Evolutionary conservation across 2,888 invertebrate genomes (phyloP).

Genomic region (Lamproptera curius): DNA sequence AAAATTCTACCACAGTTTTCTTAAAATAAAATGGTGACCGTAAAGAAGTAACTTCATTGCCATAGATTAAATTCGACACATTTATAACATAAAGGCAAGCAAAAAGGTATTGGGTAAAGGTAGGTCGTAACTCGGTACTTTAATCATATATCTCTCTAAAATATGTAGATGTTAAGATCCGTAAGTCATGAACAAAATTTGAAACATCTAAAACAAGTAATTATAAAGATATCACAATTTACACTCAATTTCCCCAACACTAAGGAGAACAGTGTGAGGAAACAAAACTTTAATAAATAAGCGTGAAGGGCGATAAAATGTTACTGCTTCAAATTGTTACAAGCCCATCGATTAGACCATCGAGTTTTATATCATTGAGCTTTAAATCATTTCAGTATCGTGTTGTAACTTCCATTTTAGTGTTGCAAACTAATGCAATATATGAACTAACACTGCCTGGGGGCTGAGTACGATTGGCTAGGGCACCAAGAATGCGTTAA

Average conservation of each 20-base stretch:
- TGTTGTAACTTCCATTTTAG: constrained; percentile 17
- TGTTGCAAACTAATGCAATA: constrained; percentile 13
- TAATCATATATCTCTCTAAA: too few species aligned
- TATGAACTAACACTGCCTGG: constrained; percentile 15
- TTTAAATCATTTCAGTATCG: too few species aligned
- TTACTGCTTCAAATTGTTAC: background rate
- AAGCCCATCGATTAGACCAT: background rate
- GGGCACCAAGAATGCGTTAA: constrained; percentile 6
- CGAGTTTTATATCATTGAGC: constrained; percentile 8
- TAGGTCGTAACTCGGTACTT: too few species aligned
- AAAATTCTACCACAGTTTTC: too few species aligned
- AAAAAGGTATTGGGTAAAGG: background rate
- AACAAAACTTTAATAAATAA: background rate
- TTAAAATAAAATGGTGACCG: too few species aligned
- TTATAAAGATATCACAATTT: background rate
- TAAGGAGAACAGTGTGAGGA: background rate
- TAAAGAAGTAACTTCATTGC: too few species aligned
- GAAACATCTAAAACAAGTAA: background rate
- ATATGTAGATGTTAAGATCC: background rate
- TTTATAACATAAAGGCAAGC: background rate
- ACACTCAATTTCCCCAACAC: background rate
- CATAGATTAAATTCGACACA: too few species aligned
- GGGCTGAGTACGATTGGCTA: constrained; percentile 17
- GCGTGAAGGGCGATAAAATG: background rate
- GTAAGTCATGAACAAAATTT: background rate